Evolutionary conservation across 1,140 invertebrate genomes (phyloP).

Genomic region (Drosophila virilis): DNA sequence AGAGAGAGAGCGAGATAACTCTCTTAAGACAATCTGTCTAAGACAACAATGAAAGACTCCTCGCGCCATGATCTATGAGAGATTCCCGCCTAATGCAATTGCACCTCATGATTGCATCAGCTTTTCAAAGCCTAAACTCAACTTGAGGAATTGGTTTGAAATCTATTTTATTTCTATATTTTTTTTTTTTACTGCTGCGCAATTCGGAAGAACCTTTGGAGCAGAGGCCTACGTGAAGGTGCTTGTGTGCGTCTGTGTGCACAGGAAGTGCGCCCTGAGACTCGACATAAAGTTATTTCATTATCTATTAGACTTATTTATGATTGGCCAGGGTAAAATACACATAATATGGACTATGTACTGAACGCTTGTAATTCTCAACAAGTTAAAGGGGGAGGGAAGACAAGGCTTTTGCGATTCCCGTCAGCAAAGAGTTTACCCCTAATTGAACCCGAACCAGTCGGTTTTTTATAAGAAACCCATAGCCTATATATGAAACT

Average conservation of each 20-base stretch:
- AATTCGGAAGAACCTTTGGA: conserved; percentile 65
- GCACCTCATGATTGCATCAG: conserved; percentile 65
- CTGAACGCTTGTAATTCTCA: too few species aligned
- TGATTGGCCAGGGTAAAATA: too few species aligned
- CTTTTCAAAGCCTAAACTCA: conserved; percentile 27
- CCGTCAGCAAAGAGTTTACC: too few species aligned
- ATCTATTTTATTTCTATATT: not conserved
- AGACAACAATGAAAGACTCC: conserved; percentile 21
- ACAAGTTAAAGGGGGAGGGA: too few species aligned
- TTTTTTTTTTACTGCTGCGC: conserved; percentile 45
- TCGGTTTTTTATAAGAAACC: too few species aligned
- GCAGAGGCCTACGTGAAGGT: conserved; percentile 29
- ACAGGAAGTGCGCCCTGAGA: conserved; percentile 19
- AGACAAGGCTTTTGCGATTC: too few species aligned
- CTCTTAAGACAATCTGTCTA: conserved; percentile 27
- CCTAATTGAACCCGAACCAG: too few species aligned
- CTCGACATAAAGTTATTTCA: not conserved
- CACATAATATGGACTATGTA: too few species aligned
- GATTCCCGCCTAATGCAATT: conserved; percentile 46
- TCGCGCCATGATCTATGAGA: not conserved
- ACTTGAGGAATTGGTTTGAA: conserved; percentile 15
- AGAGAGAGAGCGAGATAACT: not conserved
- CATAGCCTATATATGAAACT: too few species aligned
- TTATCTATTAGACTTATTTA: too few species aligned
- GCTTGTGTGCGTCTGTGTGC: not conserved